Percentiles rank a stretch among this genome's conserved stretches.
phyloP scores from a whole-genome alignment of 2,797 vertebrate genomes.

The Muscicapa comitata region DNA sequence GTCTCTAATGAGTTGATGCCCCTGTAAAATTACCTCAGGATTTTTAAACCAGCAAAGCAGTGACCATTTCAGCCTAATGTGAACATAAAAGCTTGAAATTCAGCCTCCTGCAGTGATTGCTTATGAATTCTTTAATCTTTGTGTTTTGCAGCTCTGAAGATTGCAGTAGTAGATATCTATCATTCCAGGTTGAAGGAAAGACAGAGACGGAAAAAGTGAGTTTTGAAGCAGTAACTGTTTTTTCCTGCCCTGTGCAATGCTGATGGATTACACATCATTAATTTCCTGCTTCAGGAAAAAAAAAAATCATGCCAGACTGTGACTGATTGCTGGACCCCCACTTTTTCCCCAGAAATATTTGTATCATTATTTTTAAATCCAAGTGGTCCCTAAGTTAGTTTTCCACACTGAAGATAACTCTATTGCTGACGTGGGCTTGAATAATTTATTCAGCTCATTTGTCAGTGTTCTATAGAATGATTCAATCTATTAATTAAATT shows the following conservation, averaged over 20 bases:
- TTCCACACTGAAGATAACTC: background rate
- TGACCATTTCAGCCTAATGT: background rate
- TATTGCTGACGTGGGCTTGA: background rate
- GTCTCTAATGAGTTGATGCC: background rate
- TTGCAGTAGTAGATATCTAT: slow-evolving; percentile 97
- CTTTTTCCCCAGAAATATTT: background rate
- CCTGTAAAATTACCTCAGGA: background rate
- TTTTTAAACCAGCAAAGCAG: background rate
- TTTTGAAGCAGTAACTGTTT: slow-evolving; percentile 6
- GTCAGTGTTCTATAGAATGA: slow-evolving; percentile 18
- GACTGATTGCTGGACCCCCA: background rate
- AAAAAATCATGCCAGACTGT: background rate
- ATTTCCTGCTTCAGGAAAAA: background rate
- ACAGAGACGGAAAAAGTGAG: slow-evolving; percentile 96
- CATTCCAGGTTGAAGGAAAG: slow-evolving; percentile 96
- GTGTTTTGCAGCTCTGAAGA: slow-evolving; percentile 88
- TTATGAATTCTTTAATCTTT: background rate
- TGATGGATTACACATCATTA: background rate
- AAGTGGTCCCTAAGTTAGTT: background rate
- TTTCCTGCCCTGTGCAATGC: background rate
- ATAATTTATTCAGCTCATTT: slow-evolving; percentile 23
- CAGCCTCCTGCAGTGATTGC: background rate
- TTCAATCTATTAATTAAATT: slow-evolving; percentile 38
- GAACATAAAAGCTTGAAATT: background rate
- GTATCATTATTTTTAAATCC: background rate